phyloP scores from a whole-genome alignment of 2,888 invertebrate genomes.

The Nematopogon swammerdamellus region DNA sequence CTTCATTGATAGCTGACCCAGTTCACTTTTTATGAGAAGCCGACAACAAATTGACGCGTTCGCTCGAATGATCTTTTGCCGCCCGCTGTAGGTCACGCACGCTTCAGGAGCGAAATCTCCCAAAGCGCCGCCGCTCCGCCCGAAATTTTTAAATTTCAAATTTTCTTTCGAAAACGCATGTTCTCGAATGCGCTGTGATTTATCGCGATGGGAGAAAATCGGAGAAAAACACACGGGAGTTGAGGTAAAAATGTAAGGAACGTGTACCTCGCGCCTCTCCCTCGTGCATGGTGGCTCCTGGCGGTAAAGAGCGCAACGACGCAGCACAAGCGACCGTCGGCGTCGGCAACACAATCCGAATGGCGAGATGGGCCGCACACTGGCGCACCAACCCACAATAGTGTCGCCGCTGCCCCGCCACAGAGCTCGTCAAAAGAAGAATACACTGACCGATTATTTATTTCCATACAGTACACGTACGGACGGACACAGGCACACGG shows the following conservation, averaged over 20 bases:
- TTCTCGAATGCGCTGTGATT: too few relatives aligned
- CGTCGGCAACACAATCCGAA: conserved; percentile 50
- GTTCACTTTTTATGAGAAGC: too few relatives aligned
- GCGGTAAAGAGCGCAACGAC: conserved; percentile 32
- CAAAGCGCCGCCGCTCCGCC: too few relatives aligned
- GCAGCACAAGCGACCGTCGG: conserved; percentile 42
- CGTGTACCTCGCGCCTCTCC: conserved; percentile 42
- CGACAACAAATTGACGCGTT: too few relatives aligned
- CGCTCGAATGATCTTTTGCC: too few relatives aligned
- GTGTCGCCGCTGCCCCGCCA: conserved; percentile 28
- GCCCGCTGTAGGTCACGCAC: too few relatives aligned
- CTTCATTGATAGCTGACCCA: too few relatives aligned
- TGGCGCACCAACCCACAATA: conserved; percentile 46
- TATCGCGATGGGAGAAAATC: too few relatives aligned
- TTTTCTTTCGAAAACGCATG: too few relatives aligned
- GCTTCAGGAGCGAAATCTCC: too few relatives aligned
- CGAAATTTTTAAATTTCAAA: too few relatives aligned
- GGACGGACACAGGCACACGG: conserved; percentile 24
- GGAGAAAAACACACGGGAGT: too few relatives aligned
- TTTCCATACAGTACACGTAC: conserved; percentile 50
- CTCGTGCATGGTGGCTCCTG: conserved; percentile 34
- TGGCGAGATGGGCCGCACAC: conserved; percentile 33
- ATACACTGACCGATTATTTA: conserved; percentile 50
- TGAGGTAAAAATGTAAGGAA: conserved; percentile 20
- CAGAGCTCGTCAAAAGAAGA: conserved; percentile 53